Base-by-base conservation (phyloP, 2,888 invertebrate species). In the Neoitamus cyanurus region DNA sequence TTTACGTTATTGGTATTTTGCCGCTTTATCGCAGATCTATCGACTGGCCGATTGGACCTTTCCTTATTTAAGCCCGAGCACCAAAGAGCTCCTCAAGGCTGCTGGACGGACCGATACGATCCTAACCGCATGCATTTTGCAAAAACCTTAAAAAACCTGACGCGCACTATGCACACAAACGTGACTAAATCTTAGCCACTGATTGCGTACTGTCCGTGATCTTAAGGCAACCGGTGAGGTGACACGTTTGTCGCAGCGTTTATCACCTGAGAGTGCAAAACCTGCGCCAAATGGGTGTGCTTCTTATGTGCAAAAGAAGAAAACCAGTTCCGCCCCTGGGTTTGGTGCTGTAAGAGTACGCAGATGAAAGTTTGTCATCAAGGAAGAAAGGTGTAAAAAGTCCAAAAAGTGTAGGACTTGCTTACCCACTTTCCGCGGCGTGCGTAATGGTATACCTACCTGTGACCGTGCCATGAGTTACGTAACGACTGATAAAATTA, bases 131-230 rank as follows among this genome's bases (percentile, higher is more conserved):
- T 58, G 9, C 58, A 58, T 58, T 58, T 58, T 58, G 58, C 58
- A 58, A 58, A 58, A 58, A 20, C 0, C 9, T 46, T 69, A 0
- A 30, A 70, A 72, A 72, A 72, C 34, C 30, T 75, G 36, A 75
- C 75, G 36, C 25, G 75, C 37, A 75, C 37, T 36, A 75, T 58
- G 58, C 7, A 58, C 58, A 58, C 58, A 36, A 75, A 75, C 75
- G 75, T 75, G 75, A 75, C 75, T 37, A 13, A 75, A 75, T 28
- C 34, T 37, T 37, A 31, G 31, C 15, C 30, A 34, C 80, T 48
- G 48, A 68, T 80, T 80, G 80, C 80, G 34, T 75, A 37, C 75
- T 75, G 75, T 25, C 75, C 80, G 34, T 80, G 80, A 80, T 80
- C 80, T 80, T 80, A 78, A 48, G 9, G 9, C 7, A 68, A 25